Base-by-base conservation (phyloP, 37 sponge, comb jelly and placozoan species). In the Spongilla lacustris region DNA sequence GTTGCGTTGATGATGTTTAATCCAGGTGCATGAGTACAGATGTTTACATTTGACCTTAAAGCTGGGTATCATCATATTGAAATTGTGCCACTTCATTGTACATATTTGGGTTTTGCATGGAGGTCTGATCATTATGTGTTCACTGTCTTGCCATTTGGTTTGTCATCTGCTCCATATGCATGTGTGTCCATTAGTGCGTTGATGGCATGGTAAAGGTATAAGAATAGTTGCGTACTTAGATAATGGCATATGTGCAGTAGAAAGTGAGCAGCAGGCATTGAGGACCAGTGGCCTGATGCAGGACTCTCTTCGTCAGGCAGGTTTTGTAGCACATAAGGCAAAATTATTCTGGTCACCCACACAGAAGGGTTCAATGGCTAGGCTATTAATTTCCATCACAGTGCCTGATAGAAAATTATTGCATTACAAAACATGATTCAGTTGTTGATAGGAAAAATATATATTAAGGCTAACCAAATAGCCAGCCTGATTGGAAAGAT, bases 401-500 rank as follows among this genome's bases (percentile, higher is more conserved):
- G 72, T 86, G 13, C 79, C 86, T n/a, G 49, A 78, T 8, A 50
- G 70, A 2, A 78, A 70, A 34, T 6, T 35, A 75, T 25, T 69
- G 41, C 41, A 41, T 41, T 41, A 41, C 41, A 41, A 41, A 41
- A 58, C 58, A 58, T 58, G 58, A 8, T 58, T 17, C 58, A 58
- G 14, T 49, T 19, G 17, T 33, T 78, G 27, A 21, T 35, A 69
- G 25, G 5, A 25, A 32, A 49, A 34, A 32, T 0, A 29, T 14
- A 14, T 24, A 27, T 46, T 24, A 30, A 50, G 66, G 50, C 4
- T 78, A 19, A 19, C 10, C 28, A 27, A n/a, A 2, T 85, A 12
- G 85, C 85, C 19, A 58, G 79, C 11, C 33, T 85, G n/a, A 73
- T 78, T n/a, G 79, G 86, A 26, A 25, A 77, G n/a, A 76, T 85